Evolutionary conservation across 2,113 vertebrate genomes (phyloP), one percentile per base, ranked within the genome.

Genomic region (Atherinomorus stipes): DNA sequence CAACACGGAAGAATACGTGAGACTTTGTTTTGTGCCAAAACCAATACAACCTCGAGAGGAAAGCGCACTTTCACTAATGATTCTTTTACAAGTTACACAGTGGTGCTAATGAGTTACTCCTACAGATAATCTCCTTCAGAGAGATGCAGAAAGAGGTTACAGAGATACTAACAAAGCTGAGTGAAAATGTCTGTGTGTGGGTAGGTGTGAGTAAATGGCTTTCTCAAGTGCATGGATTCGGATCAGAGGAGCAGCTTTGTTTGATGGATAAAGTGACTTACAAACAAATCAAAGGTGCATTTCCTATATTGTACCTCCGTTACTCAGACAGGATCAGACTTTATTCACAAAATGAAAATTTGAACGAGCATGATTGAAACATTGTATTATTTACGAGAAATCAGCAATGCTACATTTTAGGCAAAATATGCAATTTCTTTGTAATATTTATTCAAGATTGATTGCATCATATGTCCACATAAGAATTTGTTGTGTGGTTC

Each of bases 11-110:
- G 80, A 74, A 78, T 72, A 83, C 19, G 31, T 21, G 34, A 61
- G 51, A 56, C 75, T 70, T 84, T 73, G 40, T 71, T 67, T 62
- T 51, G 68, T 82, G 84, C 88, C 85, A 85, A 85, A 85, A 87
- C 86, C 76, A 74, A 90, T 84, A 86, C 74, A 85, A 71, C 64
- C 84, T 84, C 68, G 40, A 64, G 64, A 78, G 72, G 50, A 86
- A 84, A 68, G 78, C 51, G 52, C 76, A 89, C 84, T 83, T 82
- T 86, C 74, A 78, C 89, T 87, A 86, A 89, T 88, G 85, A 87
- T 78, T 83, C 85, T 80, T 84, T 74, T 85, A 83, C 73, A 77
- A 86, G 80, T 88, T 90, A 84, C 90, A 90, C 78, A 70, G 85
- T 71, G 52, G 79, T 44, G 50, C 85, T 89, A 89, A 90, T 88